Evolutionary conservation across 2,888 invertebrate genomes (phyloP), one percentile per base, ranked within the genome.

Genomic region (Monoplex corrugatus): DNA sequence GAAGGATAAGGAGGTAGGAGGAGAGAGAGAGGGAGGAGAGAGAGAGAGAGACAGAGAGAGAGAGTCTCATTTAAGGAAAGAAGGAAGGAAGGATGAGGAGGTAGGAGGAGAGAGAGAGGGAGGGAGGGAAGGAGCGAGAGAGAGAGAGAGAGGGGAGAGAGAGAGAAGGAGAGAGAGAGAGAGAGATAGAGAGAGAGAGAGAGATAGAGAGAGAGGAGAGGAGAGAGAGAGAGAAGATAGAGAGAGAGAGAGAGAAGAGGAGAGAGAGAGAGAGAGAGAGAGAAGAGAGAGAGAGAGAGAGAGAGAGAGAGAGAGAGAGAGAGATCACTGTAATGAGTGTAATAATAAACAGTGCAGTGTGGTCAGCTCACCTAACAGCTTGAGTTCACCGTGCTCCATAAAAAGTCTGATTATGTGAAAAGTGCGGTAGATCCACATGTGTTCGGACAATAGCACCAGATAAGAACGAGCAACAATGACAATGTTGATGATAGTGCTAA

Each of bases 111-210:
- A 87, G 45, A 50, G 63, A 50, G 35, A 82, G 35, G 57, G 28
- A 87, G 86, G 82, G 72, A 72, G 82, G 63, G 57, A 57, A 43
- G 40, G 28, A 32, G n/a, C 13, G 63, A 68, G 50, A 68, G 57
- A 86, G 78, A 72, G 88, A 87, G 63, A 40, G 90, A 57, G 32
- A 80, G 75, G 80, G 82, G 44, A 78, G 88, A 86, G 86, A 85
- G 13, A n/a, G 72, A 88, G 63, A 68, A 68, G 40, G 43, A 87
- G 75, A 50, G 50, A 50, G 50, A 50, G 50, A 50, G 50, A 50
- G 50, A 50, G 50, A 50, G 50, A 50, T 8, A 50, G 50, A 50
- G 50, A 23, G 28, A 28, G 43, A 63, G 80, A 84, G 72, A 63
- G 57, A 68, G 38, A 82, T 38, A 19, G 75, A 50, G 28, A 13